These are phyloP conservation scores for Adineta ricciae DNA, from an alignment of 2,888 invertebrate species.

Conservation along the genomic window DNA sequence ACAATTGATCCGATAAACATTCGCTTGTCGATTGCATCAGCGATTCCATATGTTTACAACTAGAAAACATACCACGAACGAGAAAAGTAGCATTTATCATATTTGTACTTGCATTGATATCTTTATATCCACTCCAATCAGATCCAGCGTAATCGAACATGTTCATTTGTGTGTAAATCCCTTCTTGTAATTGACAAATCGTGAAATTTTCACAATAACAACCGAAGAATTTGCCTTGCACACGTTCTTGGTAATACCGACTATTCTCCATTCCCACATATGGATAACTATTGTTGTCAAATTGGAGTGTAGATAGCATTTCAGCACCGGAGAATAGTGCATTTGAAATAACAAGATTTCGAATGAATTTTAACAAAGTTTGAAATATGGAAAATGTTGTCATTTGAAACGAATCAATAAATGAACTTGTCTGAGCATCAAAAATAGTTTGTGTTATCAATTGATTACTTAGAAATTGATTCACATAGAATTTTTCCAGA, in stretches of 20 bases:
- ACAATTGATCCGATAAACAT: neutral
- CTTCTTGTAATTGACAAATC: neutral
- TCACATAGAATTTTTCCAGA: neutral
- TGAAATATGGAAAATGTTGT: neutral
- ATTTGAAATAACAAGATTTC: neutral
- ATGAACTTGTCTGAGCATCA: neutral
- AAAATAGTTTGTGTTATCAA: neutral
- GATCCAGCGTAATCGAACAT: neutral
- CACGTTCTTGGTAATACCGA: neutral
- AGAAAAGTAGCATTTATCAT: neutral
- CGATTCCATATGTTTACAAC: neutral
- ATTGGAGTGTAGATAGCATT: neutral
- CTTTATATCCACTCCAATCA: neutral
- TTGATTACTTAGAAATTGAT: neutral
- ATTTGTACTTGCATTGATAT: neutral
- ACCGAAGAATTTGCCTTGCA: neutral
- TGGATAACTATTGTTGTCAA: neutral
- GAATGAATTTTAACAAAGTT: neutral
- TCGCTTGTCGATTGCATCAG: neutral
- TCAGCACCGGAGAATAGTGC: neutral
- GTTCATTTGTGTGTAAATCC: neutral
- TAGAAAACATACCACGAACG: neutral
- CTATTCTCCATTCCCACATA: no score
- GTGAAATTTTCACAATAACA: neutral
- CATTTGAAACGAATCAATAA: neutral